Conservation (phyloP, 2,888 invertebrate genomes). For the Anorthoa munda region DNA sequence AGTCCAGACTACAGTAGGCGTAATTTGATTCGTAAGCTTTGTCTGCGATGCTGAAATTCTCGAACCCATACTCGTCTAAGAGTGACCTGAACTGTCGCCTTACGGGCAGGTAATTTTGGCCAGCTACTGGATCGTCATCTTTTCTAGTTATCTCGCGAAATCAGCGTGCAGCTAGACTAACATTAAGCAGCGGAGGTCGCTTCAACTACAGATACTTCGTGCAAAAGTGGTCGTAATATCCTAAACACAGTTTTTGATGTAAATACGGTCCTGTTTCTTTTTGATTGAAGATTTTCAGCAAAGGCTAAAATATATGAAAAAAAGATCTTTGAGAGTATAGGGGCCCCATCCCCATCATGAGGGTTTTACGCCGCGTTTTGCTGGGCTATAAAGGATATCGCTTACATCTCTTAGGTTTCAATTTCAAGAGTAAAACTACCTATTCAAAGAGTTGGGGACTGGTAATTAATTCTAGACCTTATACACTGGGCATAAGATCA, state of each 20-base stretch:
- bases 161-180: not conserved
- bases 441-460: not conserved
- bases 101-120: too few species aligned
- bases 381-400: too few species aligned
- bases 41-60: not conserved
- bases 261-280: not conserved
- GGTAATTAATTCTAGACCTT: not conserved
- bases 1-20: not conserved
- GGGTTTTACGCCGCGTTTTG: not conserved
- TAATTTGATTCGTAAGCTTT: not conserved
- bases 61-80: too few species aligned
- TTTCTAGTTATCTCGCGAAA: too few species aligned
- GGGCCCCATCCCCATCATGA: too few species aligned
- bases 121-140: too few species aligned
- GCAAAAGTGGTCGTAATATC: not conserved
- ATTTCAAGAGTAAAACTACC: not conserved
- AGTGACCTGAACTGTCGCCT: too few species aligned
- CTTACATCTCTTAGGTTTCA: too few species aligned
- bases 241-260: not conserved
- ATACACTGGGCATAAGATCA: not conserved
- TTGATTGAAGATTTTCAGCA: not conserved
- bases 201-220: not conserved
- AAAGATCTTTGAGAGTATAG: not conserved
- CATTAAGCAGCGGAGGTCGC: not conserved
- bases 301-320: not conserved